Conservation (phyloP, 2,888 invertebrate genomes). For the Andrena trimmerana region DNA sequence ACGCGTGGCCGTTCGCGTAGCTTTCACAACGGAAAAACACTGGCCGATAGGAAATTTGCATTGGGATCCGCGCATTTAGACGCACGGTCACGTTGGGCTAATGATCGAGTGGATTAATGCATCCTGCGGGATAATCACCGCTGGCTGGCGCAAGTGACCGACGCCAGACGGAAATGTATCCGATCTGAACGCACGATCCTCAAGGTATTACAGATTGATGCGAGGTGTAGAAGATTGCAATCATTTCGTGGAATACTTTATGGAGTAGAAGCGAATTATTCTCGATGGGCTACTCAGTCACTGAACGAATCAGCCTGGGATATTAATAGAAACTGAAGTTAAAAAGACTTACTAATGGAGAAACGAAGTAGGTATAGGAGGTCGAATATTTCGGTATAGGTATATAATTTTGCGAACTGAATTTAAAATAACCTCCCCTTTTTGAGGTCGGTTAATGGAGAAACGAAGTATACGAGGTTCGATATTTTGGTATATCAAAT, state of each 20-base stretch:
- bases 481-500: too few species aligned
- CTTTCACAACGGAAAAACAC: conserved; percentile 6
- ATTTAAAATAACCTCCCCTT: too few species aligned
- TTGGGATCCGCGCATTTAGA: conserved; percentile 15
- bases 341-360: too few species aligned
- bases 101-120: conserved; percentile 23
- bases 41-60: conserved; percentile 15
- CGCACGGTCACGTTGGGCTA: not conserved
- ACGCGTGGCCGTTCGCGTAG: not conserved
- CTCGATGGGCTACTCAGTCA: not conserved
- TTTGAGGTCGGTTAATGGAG: too few species aligned
- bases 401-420: too few species aligned
- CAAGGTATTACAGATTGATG: conserved; percentile 10
- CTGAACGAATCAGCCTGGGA: too few species aligned
- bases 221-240: not conserved
- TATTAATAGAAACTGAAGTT: too few species aligned
- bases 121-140: conserved; percentile 9
- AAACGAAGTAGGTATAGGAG: too few species aligned
- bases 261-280: not conserved
- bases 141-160: not conserved
- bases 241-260: not conserved
- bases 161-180: conserved; percentile 18
- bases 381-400: too few species aligned
- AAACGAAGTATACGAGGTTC: too few species aligned
- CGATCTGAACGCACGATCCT: conserved; percentile 1